Evolutionary conservation across 2,797 vertebrate species (phyloP), one percentile per base, ranked within the genome.

Genomic region (Aselliscus stoliczkanus): DNA sequence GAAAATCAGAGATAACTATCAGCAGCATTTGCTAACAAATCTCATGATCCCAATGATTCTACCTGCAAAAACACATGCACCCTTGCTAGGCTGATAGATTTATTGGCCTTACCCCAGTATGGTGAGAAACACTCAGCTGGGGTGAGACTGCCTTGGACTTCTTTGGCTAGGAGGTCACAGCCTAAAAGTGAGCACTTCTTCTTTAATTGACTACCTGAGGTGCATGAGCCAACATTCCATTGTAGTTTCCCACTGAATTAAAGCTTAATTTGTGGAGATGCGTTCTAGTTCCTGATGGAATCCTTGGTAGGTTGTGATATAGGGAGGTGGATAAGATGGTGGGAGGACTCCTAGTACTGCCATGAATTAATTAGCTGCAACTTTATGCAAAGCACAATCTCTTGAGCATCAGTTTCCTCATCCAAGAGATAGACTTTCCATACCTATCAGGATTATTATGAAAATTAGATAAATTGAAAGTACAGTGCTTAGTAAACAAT

Each of bases 381-480:
- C 89, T 87, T 95, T 58, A 85, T 80, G 67, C 90, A 73, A 96
- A 96, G 62, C 90, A 95, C 81, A 92, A 73, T 69, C 79, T 88
- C 76, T 95, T 52, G n/a, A 92, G 60, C 1, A 64, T 84, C 23
- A 81, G 18, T 89, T 80, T 81, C 58, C 23, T 77, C 27, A 69
- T 47, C 62, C 67, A 31, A 64, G 62, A 90, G 72, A 60, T 2
- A 47, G 54, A 72, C 23, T 75, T 39, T 72, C 81, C 37, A 52
- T 81, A 52, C 23, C 42, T 91, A 27, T 90, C 27, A 84, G 89
- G 23, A 90, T 81, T 84, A 77, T 54, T 91, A 37, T 95, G 50
- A 64, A 84, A 88, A 85, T 95, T 67, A 95, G 34, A 39, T 81
- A 25, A 79, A 81, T 47, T 69, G 15, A 87, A 96, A 95, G 29